Percentiles rank a stretch among this genome's conserved stretches.
phyloP scores from a whole-genome alignment of 23 tunicate genomes.

The Clavelina lepadiformis region DNA sequence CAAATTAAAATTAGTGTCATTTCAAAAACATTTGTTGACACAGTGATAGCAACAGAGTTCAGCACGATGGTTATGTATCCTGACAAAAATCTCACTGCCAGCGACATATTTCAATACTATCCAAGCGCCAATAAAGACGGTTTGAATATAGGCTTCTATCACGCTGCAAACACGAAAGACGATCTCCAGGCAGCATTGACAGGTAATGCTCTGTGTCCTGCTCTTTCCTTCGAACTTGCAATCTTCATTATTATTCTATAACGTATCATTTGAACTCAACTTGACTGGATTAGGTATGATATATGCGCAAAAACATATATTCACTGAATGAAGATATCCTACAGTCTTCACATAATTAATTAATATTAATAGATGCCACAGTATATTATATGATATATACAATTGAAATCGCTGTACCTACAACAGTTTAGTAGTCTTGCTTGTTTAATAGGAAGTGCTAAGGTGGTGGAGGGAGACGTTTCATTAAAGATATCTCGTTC shows the following conservation, averaged over 20 bases:
- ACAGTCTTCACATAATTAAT: too few species aligned
- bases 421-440: background rate
- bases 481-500: constrained; percentile 32
- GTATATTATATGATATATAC: too few species aligned
- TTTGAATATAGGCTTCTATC: constrained; percentile 48
- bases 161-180: constrained; percentile 40
- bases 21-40: too few species aligned
- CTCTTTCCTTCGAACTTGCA: too few species aligned
- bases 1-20: too few species aligned
- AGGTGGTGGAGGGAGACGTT: constrained; percentile 75
- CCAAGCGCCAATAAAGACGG: constrained; percentile 51
- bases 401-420: too few species aligned
- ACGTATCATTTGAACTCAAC: background rate
- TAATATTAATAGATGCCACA: too few species aligned
- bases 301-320: too few species aligned
- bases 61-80: background rate
- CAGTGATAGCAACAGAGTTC: too few species aligned
- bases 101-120: constrained; percentile 44
- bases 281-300: background rate
- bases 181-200: constrained; percentile 44
- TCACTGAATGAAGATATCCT: too few species aligned
- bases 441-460: constrained; percentile 6
- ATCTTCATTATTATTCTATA: background rate
- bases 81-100: constrained; percentile 19
- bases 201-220: too few species aligned